Base-by-base conservation (phyloP, 1,140 invertebrate genomes). In the Andricus grossulariae region DNA sequence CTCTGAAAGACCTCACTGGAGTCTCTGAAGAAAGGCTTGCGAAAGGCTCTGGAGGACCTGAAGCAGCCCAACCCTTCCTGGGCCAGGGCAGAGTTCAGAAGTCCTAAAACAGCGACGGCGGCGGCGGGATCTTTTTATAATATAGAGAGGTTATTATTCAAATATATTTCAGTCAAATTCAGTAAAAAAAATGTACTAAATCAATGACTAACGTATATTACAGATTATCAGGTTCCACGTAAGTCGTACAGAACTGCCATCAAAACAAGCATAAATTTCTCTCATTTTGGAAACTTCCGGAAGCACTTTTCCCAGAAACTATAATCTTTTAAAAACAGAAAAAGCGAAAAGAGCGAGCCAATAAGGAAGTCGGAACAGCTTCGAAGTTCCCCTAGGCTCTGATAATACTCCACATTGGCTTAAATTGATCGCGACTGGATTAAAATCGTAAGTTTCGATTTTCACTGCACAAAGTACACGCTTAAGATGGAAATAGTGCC, bases 391-490 rank as follows among this genome's bases (percentile, higher is more conserved):
- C 18, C 16, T 8, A 66, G 57, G 21, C 21, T 32, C 32, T 60
- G 57, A 25, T 32, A 60, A 60, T 32, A 12, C 11, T 57, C 13
- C 19, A 1, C 18, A 54, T 32, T 32, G 21, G 16, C 13, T 15
- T 21, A n/a, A 66, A 39, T 39, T 32, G 60, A 66, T 39, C 10
- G 25, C 13, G 16, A 66, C 32, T 66, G 25, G 25, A 66, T 66
- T 39, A 66, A 25, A 66, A 66, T 66, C 25, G 16, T 32, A 66
- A 66, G 25, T 66, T 66, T 66, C 60, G 60, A 66, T 66, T 66
- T 66, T n/a, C 55, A 66, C 32, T 4, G 39, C 39, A 39, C 13
- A 66, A 66, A 66, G 39, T 66, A 32, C 32, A 66, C 32, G 21
- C 25, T 32, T 32, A 66, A 32, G 21, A 39, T 32, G 21, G 13